Evolutionary conservation across 2,888 invertebrate species (phyloP).

Genomic region (Caenorhabditis sp.): DNA sequence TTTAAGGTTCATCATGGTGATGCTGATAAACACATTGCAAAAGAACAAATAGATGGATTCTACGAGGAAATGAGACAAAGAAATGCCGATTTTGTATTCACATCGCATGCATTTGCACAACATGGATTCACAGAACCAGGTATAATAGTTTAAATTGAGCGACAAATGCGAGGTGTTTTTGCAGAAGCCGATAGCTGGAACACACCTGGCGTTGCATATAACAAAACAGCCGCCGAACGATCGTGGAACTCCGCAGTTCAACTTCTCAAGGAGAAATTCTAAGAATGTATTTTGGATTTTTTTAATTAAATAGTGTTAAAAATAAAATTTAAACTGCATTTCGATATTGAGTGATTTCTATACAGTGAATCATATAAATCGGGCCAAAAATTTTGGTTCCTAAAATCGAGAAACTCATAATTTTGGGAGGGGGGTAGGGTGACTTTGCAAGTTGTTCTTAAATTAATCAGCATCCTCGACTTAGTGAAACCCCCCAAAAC

Average conservation of each 20-base stretch:
- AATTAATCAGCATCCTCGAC: too few relatives aligned
- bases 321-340: too few relatives aligned
- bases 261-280: slow-evolving; percentile 32
- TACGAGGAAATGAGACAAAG: slow-evolving; percentile 55
- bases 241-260: slow-evolving; percentile 49
- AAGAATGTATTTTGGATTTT: too few relatives aligned
- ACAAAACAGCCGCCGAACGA: slow-evolving; percentile 45
- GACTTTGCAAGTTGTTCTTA: too few relatives aligned
- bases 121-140: slow-evolving; percentile 61
- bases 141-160: slow-evolving; percentile 4
- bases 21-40: slow-evolving; percentile 55
- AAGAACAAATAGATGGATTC: slow-evolving; percentile 46
- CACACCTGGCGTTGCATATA: slow-evolving; percentile 47
- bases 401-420: too few relatives aligned
- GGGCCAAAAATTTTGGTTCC: too few relatives aligned
- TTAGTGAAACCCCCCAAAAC: too few relatives aligned
- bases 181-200: slow-evolving; percentile 29
- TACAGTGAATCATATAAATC: too few relatives aligned
- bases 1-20: slow-evolving; percentile 56
- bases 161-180: slow-evolving; percentile 4
- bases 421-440: too few relatives aligned
- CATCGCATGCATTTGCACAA: slow-evolving; percentile 54
- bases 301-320: too few relatives aligned
- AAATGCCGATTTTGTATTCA: slow-evolving; percentile 61
- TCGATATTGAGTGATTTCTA: too few relatives aligned